Conservation (phyloP, 2,888 invertebrate genomes). For the Diplazon laetatorius region DNA sequence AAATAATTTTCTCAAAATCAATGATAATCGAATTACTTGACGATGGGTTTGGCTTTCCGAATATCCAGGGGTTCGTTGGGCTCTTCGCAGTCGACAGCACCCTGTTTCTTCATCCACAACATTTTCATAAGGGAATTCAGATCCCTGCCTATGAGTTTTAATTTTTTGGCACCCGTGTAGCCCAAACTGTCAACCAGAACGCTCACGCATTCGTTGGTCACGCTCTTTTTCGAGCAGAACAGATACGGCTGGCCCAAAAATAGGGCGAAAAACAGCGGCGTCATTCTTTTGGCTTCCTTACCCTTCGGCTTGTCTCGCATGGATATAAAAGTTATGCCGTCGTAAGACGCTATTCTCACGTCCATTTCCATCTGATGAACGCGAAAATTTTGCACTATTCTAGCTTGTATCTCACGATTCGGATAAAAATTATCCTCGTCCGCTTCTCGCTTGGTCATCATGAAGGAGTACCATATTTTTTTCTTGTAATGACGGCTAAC, state of each 20-base stretch:
- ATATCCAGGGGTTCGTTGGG: constrained; percentile 55
- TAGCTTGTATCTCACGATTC: constrained; percentile 63
- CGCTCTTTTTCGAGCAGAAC: constrained; percentile 71
- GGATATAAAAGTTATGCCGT: constrained; percentile 71
- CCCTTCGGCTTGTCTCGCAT: constrained; percentile 64
- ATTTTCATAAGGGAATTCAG: constrained; percentile 73
- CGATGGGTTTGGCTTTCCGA: constrained; percentile 59
- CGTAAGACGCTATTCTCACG: constrained; percentile 65
- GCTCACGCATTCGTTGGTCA: constrained; percentile 61
- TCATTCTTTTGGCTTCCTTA: constrained; percentile 30
- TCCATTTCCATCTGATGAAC: constrained; percentile 63
- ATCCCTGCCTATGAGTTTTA: constrained; percentile 73
- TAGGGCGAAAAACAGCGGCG: constrained; percentile 71
- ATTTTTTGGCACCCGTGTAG: constrained; percentile 65
- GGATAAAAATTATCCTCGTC: constrained; percentile 35
- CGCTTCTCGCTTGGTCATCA: constrained; percentile 57
- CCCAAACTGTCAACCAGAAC: constrained; percentile 67
- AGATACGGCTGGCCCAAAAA: constrained; percentile 72
- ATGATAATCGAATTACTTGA: constrained; percentile 67
- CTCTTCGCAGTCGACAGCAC: constrained; percentile 49
- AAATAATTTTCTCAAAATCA: too few species aligned
- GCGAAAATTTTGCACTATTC: constrained; percentile 65
- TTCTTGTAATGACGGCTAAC: constrained; percentile 74
- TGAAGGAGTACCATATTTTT: constrained; percentile 73
- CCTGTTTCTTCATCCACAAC: constrained; percentile 67